Base-by-base conservation (phyloP, 2,797 vertebrate genomes). In the Novumbra hubbsi region DNA sequence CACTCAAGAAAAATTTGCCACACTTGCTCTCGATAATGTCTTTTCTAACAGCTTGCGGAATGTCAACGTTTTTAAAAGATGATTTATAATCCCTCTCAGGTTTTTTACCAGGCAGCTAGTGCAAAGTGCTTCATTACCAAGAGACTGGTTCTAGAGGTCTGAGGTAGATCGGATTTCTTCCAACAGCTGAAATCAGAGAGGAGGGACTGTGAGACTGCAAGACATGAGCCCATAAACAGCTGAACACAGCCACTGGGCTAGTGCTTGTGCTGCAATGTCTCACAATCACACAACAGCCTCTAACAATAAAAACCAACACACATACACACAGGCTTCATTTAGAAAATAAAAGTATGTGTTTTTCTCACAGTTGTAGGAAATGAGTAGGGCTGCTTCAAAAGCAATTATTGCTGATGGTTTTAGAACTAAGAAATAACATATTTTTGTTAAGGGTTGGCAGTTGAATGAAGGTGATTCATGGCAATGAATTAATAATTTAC, bases 101-200 rank as follows among this genome's bases (percentile, higher is more conserved):
- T 84, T 89, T 80, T 78, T 78, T 73, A 76, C 85, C 77, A 74
- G 80, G 48, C 24, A 52, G 24, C 79, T 81, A 74, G 75, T 69
- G 78, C 83, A 85, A 85, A 91, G 79, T 45, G 63, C 90, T 87
- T 89, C 87, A 86, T 83, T 90, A 87, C 81, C 83, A 80, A 75
- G 75, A 82, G 67, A 77, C 82, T 74, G 66, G 79, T 78, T 82
- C 75, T 74, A 84, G 81, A 70, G 86, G 72, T 88, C 79, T 41
- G 81, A 73, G 66, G 81, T 78, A 80, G 88, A 90, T 94, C 92
- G 71, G 72, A 88, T 94, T 93, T 91, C 92, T 71, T 86, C 87
- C 88, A 92, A 91, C 86, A 92, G 92, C 90, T 94, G 92, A 94
- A 92, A 92, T 89, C 80, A 85, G 81, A 84, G 85, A 86, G 87